These are phyloP conservation scores for Thomomys bottae DNA, from an alignment of 2,113 vertebrate species.

Conservation along the genomic window DNA sequence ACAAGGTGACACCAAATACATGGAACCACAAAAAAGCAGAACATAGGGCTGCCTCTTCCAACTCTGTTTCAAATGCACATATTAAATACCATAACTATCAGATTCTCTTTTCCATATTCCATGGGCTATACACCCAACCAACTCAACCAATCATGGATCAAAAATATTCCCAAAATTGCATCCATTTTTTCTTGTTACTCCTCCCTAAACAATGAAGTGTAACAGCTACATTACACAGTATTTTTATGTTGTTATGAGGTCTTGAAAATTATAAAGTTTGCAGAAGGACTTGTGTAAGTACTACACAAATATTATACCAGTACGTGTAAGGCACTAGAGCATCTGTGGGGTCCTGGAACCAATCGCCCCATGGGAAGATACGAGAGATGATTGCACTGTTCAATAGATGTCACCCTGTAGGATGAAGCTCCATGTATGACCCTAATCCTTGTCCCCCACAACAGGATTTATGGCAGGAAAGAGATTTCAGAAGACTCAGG, in stretches of 20 bases:
- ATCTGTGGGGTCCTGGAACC: not conserved
- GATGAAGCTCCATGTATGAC: accelerated
- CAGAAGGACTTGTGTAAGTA: too few species aligned
- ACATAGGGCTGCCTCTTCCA: not conserved
- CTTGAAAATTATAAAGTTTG: too few species aligned
- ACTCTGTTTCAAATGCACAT: too few species aligned
- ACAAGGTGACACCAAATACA: not conserved
- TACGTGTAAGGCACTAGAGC: not conserved
- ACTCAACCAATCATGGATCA: not conserved
- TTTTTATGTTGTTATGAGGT: not conserved
- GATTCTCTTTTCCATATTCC: not conserved
- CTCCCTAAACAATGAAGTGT: not conserved
- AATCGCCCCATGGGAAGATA: too few species aligned
- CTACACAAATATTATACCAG: not conserved
- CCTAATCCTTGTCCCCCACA: not conserved
- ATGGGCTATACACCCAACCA: not conserved
- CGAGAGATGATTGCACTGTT: not conserved
- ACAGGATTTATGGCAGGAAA: not conserved
- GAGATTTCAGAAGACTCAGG: not conserved
- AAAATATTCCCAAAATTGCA: not conserved
- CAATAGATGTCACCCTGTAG: not conserved
- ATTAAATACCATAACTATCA: not conserved
- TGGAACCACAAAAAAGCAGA: not conserved
- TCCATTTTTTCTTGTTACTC: too few species aligned
- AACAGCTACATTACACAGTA: not conserved